Evolutionary conservation across 2,888 invertebrate species (phyloP), one percentile per base, ranked within the genome.

Genomic region (Orthosia incerta): DNA sequence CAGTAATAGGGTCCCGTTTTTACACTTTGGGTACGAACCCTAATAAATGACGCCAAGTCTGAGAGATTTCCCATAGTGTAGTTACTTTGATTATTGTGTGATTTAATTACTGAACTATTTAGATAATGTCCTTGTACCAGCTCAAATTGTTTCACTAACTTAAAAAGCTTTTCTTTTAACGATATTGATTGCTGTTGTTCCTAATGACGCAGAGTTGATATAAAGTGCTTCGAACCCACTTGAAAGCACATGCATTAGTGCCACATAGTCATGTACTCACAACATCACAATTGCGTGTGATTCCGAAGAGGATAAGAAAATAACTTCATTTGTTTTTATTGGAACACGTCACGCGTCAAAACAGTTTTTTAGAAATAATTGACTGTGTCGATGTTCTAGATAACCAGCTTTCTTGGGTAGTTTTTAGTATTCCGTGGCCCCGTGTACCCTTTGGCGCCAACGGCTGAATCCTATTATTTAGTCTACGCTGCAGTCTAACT

Each of bases 171-270:
- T 53, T 39, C 3, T 53, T 67, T 50, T 26, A 51, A 15, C 16
- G 1, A n/a, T 15, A 23, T 65, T 45, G 50, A 46, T 51, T 57
- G 46, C 18, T 59, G 39, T 48, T 23, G 59, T 71, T 59, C 26
- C 23, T 74, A 74, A 65, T 74, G 71, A 74, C 67, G 79, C 64
- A 53, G 64, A 50, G 63, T 65, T 79, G 66, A 61, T 74, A 55
- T 11, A 13, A 51, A 69, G 80, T 74, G 64, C 80, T 60, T 79
- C 73, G 79, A 81, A 82, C 79, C 71, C 80, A 83, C 83, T 81
- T 74, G 79, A 71, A 79, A 78, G 23, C 59, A 48, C 60, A 65
- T 71, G 70, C 66, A 83, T 82, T 79, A 74, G 53, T 51, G 64
- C 50, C 55, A 70, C 46, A 51, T 63, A 78, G 15, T 16, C 26